phyloP scores from a whole-genome alignment of 2,888 invertebrate genomes.

The Siphlonurus alternatus region DNA sequence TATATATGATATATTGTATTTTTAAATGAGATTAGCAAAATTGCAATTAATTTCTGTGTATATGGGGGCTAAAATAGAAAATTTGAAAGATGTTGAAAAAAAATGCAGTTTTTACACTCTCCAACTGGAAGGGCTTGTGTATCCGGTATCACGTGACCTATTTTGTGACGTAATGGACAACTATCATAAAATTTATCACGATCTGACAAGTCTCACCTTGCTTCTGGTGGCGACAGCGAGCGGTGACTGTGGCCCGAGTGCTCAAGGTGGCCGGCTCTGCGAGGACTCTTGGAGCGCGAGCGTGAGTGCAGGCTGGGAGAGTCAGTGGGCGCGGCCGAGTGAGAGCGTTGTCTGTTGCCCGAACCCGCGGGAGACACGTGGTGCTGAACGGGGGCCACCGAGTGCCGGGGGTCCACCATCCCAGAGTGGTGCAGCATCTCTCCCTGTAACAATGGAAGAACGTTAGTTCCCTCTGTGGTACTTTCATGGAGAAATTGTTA shows the following conservation, averaged over 20 bases:
- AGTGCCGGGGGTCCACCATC: background rate
- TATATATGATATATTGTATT: no score
- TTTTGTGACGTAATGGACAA: no score
- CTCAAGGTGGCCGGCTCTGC: constrained; percentile 35
- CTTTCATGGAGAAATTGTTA: no score
- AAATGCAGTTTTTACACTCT: no score
- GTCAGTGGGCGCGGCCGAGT: constrained; percentile 68
- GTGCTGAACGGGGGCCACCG: background rate
- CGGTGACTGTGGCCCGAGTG: constrained; percentile 28
- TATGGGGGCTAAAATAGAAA: no score
- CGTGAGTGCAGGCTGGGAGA: constrained; percentile 38
- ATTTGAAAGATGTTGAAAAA: no score
- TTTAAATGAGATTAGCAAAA: no score
- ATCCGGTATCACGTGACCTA: no score
- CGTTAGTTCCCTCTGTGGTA: no score
- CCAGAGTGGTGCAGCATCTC: background rate
- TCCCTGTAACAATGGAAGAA: background rate
- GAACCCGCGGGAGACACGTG: background rate
- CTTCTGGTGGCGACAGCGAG: constrained; percentile 67
- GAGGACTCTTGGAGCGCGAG: constrained; percentile 64
- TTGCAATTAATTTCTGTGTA: no score
- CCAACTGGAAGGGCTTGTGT: no score
- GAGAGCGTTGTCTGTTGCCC: constrained; percentile 45
- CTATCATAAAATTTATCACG: no score
- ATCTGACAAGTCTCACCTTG: constrained; percentile 35